A percentile compares a stretch with the other conserved stretches of the same genome.
Conservation (phyloP, 2,888 invertebrate genomes). For the Latrodectus elegans region DNA sequence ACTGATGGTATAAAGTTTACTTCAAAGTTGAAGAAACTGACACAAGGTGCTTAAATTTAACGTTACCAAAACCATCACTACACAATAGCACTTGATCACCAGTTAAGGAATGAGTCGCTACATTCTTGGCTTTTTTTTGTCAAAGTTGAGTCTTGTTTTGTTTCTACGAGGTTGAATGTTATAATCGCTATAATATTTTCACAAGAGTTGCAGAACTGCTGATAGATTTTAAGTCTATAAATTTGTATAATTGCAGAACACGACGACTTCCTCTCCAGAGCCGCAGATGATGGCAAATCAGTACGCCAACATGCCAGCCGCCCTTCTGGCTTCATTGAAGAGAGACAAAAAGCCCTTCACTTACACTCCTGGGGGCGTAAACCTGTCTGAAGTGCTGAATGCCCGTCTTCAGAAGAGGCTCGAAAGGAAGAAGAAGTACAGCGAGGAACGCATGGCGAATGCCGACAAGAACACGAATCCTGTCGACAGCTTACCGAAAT, state of each 20-base stretch:
- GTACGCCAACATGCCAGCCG: constrained; percentile 80
- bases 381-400: constrained; percentile 90
- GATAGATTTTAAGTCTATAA: too few relatives aligned
- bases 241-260: constrained; percentile 12
- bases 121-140: too few relatives aligned
- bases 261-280: constrained; percentile 33
- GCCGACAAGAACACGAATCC: constrained; percentile 75
- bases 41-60: too few relatives aligned
- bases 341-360: constrained; percentile 97
- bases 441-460: constrained; percentile 77
- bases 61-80: too few relatives aligned
- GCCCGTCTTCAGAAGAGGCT: constrained; percentile 89
- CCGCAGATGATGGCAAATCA: constrained; percentile 51
- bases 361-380: constrained; percentile 94
- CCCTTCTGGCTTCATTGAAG: constrained; percentile 89
- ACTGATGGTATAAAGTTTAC: too few relatives aligned
- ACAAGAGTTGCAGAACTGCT: too few relatives aligned
- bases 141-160: too few relatives aligned
- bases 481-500: constrained; percentile 46
- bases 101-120: too few relatives aligned
- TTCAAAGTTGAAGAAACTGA: too few relatives aligned
- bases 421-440: constrained; percentile 80
- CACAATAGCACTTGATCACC: too few relatives aligned
- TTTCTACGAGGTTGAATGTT: too few relatives aligned
- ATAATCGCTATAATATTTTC: too few relatives aligned